Percentiles rank a stretch among this genome's conserved stretches.
phyloP scores from a whole-genome alignment of 2,888 invertebrate genomes.

The Drosophila mimetica region DNA sequence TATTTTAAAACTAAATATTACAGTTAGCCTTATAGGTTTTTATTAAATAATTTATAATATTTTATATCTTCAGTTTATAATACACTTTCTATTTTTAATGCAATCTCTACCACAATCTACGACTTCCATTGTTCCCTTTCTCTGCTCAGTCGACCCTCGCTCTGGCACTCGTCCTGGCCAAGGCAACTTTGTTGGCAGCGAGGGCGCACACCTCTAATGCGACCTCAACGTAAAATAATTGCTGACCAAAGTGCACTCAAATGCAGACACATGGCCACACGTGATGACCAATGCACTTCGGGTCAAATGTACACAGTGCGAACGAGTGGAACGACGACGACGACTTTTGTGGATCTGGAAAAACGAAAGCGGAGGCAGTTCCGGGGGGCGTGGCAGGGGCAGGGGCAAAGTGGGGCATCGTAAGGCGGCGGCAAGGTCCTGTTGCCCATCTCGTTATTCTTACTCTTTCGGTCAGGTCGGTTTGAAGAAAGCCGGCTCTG shows the following conservation, averaged over 20 bases:
- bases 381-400: background rate
- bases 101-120: no score
- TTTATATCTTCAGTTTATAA: no score
- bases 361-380: background rate
- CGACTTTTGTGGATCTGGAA: background rate
- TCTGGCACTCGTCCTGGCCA: background rate
- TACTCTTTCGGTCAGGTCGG: conserved; percentile 72
- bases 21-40: no score
- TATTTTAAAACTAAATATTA: no score
- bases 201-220: conserved; percentile 69
- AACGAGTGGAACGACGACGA: conserved; percentile 30
- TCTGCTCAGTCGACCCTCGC: conserved; percentile 29
- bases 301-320: conserved; percentile 66
- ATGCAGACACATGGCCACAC: conserved; percentile 80
- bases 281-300: conserved; percentile 79
- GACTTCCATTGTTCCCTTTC: background rate
- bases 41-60: no score
- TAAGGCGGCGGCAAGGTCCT: conserved; percentile 57
- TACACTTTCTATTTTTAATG: no score
- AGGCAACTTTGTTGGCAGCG: conserved; percentile 51
- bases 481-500: conserved; percentile 67
- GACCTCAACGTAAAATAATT: conserved; percentile 82
- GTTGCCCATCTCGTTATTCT: conserved; percentile 70
- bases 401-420: conserved; percentile 51
- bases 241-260: conserved; percentile 81